These are phyloP conservation scores for Drosophila atroscutellata DNA, from an alignment of 2,888 invertebrate genomes.

Conservation along the genomic window DNA sequence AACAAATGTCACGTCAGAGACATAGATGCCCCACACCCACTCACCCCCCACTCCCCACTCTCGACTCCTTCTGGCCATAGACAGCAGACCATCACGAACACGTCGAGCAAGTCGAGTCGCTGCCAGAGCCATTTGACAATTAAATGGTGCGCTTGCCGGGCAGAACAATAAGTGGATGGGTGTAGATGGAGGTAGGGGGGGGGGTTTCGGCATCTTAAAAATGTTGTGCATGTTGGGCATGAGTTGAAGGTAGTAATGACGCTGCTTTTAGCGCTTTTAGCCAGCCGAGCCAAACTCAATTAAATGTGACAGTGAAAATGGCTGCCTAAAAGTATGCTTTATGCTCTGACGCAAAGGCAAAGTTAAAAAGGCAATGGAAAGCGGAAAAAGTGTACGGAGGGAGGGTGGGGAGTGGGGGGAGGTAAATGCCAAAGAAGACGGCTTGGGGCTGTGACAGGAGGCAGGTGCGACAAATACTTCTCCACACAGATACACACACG, in stretches of 20 bases:
- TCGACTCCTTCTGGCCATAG: not conserved
- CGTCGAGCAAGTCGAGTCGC: slow-evolving; percentile 25
- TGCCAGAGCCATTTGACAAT: slow-evolving; percentile 70
- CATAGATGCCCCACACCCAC: slow-evolving; percentile 3
- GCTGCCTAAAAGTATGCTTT: slow-evolving; percentile 77
- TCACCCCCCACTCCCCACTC: not conserved
- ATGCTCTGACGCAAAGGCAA: slow-evolving; percentile 33
- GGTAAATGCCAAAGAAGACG: slow-evolving; percentile 6
- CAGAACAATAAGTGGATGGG: slow-evolving; percentile 55
- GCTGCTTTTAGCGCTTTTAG: slow-evolving; percentile 70
- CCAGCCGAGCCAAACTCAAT: slow-evolving; percentile 72
- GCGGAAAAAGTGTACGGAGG: not conserved
- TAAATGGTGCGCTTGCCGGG: slow-evolving; percentile 70
- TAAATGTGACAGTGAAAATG: slow-evolving; percentile 80
- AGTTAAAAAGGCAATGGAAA: not conserved
- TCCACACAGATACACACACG: not conserved
- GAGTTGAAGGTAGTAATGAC: slow-evolving; percentile 66
- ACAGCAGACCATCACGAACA: not conserved
- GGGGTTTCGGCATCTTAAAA: slow-evolving; percentile 64
- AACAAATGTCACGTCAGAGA: slow-evolving; percentile 65
- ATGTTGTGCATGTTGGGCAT: slow-evolving; percentile 36
- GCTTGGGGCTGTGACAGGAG: slow-evolving; percentile 18
- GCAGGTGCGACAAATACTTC: slow-evolving; percentile 56
- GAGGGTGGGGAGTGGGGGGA: not conserved
- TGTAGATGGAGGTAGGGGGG: not conserved